Conservation (phyloP, 2,888 invertebrate species). For the Archaeoteleia sp. region DNA sequence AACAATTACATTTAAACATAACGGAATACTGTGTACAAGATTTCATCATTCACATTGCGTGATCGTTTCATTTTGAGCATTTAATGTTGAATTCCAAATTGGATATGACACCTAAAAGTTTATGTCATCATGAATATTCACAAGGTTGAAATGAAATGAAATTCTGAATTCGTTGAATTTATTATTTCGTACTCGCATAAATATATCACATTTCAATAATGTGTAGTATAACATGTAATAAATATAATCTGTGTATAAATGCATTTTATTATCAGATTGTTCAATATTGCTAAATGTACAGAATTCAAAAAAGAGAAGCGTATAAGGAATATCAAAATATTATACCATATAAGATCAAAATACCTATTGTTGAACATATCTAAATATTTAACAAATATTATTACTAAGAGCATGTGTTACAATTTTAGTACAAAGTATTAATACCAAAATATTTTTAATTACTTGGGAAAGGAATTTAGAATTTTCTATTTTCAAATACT, state of each 20-base stretch:
- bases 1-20: conserved; percentile 18
- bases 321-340: no score
- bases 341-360: no score
- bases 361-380: no score
- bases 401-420: no score
- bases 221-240: conserved; percentile 30
- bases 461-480: no score
- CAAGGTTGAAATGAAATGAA: conserved; percentile 26
- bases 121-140: conserved; percentile 36
- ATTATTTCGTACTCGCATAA: conserved; percentile 36
- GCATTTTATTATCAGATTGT: conserved; percentile 27
- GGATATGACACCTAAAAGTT: conserved; percentile 32
- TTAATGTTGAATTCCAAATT: conserved; percentile 17
- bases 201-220: conserved; percentile 32
- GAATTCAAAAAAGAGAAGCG: no score
- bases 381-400: no score
- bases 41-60: conserved; percentile 6
- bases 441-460: no score
- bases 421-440: no score
- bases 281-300: no score
- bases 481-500: no score
- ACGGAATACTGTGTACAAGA: conserved; percentile 1
- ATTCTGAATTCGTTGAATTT: conserved; percentile 36
- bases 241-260: conserved; percentile 30
- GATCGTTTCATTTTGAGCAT: conserved; percentile 23